Percentiles rank a stretch among this genome's conserved stretches.
Evolutionary conservation across 2,113 vertebrate genomes (phyloP).

Genomic region (Emberiza fucata): DNA sequence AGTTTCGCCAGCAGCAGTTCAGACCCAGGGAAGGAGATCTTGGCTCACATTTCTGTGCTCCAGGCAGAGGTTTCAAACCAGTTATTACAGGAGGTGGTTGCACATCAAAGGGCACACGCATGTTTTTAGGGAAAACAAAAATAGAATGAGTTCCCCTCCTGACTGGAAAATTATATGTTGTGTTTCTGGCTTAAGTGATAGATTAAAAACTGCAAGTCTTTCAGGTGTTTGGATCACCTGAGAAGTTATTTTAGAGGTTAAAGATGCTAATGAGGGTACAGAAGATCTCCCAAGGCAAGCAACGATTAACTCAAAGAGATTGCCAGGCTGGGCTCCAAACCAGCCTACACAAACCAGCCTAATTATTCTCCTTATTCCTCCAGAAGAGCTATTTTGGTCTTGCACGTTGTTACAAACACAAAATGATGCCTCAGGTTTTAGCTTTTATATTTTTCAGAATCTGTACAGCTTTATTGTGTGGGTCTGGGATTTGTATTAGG

Average conservation of each 20-base stretch:
- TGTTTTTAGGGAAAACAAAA: conserved; percentile 46
- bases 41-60: background rate
- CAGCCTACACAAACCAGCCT: conserved; percentile 30
- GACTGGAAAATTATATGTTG: conserved; percentile 35
- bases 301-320: conserved; percentile 37
- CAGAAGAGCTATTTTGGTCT: conserved; percentile 56
- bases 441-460: background rate
- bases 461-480: background rate
- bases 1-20: background rate
- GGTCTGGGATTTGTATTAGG: background rate
- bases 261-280: conserved; percentile 39
- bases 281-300: conserved; percentile 47
- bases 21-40: background rate
- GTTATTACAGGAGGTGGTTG: conserved; percentile 31
- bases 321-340: conserved; percentile 30
- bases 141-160: background rate
- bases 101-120: conserved; percentile 21
- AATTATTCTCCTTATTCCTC: conserved; percentile 30
- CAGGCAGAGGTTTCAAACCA: conserved; percentile 14
- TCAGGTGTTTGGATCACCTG: conserved; percentile 43
- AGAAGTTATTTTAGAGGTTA: conserved; percentile 24
- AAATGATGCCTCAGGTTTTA: background rate
- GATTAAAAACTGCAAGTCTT: conserved; percentile 41
- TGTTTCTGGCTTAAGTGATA: conserved; percentile 1
- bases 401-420: background rate